phyloP scores from a whole-genome alignment of 2,888 invertebrate species.

The Oligia strigilis region DNA sequence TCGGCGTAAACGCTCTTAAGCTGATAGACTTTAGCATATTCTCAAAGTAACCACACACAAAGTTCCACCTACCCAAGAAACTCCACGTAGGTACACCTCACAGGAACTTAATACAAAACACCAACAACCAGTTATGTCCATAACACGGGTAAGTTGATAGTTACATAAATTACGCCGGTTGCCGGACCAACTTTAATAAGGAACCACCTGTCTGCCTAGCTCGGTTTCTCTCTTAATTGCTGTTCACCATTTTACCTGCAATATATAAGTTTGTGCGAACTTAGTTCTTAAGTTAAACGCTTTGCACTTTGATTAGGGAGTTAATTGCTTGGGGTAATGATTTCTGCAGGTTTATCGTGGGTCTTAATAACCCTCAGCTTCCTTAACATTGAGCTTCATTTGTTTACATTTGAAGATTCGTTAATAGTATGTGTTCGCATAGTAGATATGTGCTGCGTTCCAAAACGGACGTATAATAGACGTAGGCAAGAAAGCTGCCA shows the following conservation, averaged over 20 bases:
- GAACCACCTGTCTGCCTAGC: constrained; percentile 83
- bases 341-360: not conserved
- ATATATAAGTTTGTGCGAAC: constrained; percentile 55
- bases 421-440: not conserved
- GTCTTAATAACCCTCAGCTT: not conserved
- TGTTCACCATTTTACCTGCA: constrained; percentile 67
- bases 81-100: constrained; percentile 1
- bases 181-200: constrained; percentile 83
- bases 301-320: constrained; percentile 45
- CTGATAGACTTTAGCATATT: not conserved
- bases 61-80: not conserved
- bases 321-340: constrained; percentile 28
- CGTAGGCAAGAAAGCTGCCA: too few species aligned
- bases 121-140: constrained; percentile 54
- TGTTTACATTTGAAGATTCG: not conserved
- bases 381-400: not conserved
- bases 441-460: too few species aligned
- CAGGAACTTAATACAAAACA: constrained; percentile 56
- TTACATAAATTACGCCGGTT: constrained; percentile 76
- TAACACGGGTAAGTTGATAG: constrained; percentile 59
- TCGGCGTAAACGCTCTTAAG: too few species aligned
- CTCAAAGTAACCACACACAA: not conserved
- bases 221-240: constrained; percentile 82
- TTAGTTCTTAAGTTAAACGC: constrained; percentile 46
- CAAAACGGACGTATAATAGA: too few species aligned